Base-by-base conservation (phyloP, 2,888 invertebrate species). In the Andrena praecox region DNA sequence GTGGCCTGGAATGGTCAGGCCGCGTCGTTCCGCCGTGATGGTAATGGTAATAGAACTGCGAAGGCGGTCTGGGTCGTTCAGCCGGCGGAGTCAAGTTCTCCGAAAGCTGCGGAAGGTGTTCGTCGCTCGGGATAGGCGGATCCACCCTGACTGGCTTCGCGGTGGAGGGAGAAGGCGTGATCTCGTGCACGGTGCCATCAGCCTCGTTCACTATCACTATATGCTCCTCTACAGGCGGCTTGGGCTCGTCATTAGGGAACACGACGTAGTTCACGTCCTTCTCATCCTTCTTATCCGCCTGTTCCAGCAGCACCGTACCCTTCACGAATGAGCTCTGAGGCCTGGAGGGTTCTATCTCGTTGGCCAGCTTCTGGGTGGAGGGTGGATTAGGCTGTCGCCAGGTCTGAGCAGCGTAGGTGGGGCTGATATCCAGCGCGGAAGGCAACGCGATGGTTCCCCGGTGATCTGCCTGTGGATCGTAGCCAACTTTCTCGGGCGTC, bases 41-140 rank as follows among this genome's bases (percentile, higher is more conserved):
- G 54, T 92, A 91, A 56, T 92, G 91, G 83, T 90, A 91, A 35
- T 90, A 90, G 66, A 90, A 89, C 0, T 91, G 90, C 1, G 91
- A 89, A n/a, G 85, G 85, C 24, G 83, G 82, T 64, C 69, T 87
- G 4, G 89, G 86, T 24, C 86, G 89, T 50, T 93, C 92, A 1
- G 89, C 86, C 0, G 93, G 93, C 3, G 94, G 94, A 0, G 93
- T 93, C 20, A 94, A 68, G 12, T 87, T 91, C 42, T 93, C 93
- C 0, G 93, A 89, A 2, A 92, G 82, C 66, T 91, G 90, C 0
- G 92, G 92, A 8, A 93, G 75, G 6, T 78, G 86, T 4, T 86
- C 85, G 1, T 84, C 79, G 6, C 85, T 78, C 5, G 29, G 5
- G 31, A 56, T 24, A 7, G 72, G 6, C 1, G 54, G 20, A 27